Conservation (phyloP, 1,140 invertebrate genomes). For the Tetranychus cinnabarinus region DNA sequence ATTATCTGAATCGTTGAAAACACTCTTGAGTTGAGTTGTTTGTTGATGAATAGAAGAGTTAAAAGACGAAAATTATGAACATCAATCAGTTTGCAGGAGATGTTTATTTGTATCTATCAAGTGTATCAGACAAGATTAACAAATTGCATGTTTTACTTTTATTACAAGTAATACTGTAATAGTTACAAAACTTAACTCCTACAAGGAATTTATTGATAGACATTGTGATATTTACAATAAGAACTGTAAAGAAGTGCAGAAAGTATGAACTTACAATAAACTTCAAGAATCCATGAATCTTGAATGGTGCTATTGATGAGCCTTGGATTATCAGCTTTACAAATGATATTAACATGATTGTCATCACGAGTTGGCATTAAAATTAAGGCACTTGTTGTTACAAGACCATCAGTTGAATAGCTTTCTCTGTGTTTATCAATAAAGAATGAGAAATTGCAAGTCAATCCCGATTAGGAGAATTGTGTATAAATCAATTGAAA, state of each 20-base stretch:
- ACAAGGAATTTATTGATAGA: too few relatives aligned
- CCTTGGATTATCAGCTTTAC: constrained; percentile 48
- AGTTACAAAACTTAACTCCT: too few relatives aligned
- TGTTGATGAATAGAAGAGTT: too few relatives aligned
- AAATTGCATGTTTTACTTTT: too few relatives aligned
- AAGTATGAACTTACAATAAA: constrained; percentile 28
- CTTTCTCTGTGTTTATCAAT: constrained; percentile 4
- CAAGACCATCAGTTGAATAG: constrained; percentile 7
- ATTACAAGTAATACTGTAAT: too few relatives aligned
- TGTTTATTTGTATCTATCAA: too few relatives aligned
- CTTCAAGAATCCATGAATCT: constrained; percentile 33
- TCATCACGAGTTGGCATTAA: constrained; percentile 40
- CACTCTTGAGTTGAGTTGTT: too few relatives aligned
- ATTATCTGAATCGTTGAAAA: too few relatives aligned
- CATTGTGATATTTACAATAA: too few relatives aligned
- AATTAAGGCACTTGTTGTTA: constrained; percentile 10
- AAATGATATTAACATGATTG: constrained; percentile 53
- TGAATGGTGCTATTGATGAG: background rate
- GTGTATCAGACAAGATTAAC: too few relatives aligned
- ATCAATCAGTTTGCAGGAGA: too few relatives aligned
- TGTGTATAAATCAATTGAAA: background rate
- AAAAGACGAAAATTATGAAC: too few relatives aligned
- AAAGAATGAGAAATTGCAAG: background rate
- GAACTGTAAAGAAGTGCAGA: background rate
- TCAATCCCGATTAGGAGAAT: background rate